Conservation (phyloP, 2,113 vertebrate genomes). For the Mustelus asterias region DNA sequence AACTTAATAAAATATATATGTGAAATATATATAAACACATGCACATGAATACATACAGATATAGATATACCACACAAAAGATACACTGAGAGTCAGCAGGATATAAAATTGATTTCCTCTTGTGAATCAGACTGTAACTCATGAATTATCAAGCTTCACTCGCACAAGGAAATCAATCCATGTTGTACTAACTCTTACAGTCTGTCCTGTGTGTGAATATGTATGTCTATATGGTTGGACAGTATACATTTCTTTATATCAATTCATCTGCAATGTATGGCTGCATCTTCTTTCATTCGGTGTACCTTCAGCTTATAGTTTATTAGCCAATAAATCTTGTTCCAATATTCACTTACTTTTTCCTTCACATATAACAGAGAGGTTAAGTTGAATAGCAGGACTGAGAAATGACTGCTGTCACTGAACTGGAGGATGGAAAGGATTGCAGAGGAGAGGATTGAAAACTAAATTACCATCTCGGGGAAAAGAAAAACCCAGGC, state of each 20-base stretch:
- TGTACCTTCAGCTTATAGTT: constrained; percentile 21
- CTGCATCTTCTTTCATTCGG: neutral
- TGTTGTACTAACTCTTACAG: neutral
- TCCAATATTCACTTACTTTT: constrained; percentile 37
- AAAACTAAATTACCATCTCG: constrained; percentile 36
- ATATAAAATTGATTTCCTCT: constrained; percentile 22
- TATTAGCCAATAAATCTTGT: constrained; percentile 37
- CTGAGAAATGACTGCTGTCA: constrained; percentile 40
- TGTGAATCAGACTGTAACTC: constrained; percentile 18
- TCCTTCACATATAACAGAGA: constrained; percentile 38
- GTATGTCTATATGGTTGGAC: neutral
- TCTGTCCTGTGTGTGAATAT: constrained; percentile 4
- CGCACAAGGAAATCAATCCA: constrained; percentile 23
- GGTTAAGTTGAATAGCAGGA: constrained; percentile 38
- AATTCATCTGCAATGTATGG: neutral
- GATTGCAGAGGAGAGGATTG: constrained; percentile 35
- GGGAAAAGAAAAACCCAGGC: constrained; percentile 36
- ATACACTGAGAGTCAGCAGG: neutral
- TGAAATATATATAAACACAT: neutral
- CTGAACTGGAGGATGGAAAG: constrained; percentile 25
- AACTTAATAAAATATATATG: neutral
- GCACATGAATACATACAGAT: neutral
- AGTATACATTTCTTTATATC: constrained; percentile 16
- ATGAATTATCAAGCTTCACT: constrained; percentile 9
- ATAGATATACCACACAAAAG: neutral